phyloP scores from a whole-genome alignment of 92 coral and sea anemone genomes.

The Epizoanthus ramosus region DNA sequence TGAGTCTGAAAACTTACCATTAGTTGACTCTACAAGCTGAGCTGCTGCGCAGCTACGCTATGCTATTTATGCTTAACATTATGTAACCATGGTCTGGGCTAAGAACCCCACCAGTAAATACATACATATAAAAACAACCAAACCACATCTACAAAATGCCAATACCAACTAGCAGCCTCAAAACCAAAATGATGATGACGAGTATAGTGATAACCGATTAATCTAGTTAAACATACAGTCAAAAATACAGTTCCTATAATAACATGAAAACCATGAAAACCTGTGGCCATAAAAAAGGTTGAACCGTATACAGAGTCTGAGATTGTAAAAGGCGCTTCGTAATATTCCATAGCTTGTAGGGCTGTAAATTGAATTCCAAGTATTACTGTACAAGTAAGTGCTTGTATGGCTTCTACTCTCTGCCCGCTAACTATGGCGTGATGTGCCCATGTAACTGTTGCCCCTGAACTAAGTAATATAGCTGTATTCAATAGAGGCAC shows the following conservation, averaged over 20 bases:
- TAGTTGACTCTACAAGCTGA: too few species aligned
- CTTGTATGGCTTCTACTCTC: conserved; percentile 70
- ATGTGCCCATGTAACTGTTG: conserved; percentile 81
- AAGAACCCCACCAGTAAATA: too few species aligned
- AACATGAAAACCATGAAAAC: conserved; percentile 85
- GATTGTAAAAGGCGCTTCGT: conserved; percentile 78
- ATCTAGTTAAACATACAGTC: conserved; percentile 64
- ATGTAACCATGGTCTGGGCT: too few species aligned
- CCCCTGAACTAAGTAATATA: conserved; percentile 78
- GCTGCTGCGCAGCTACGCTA: too few species aligned
- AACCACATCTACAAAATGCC: conserved; percentile 87
- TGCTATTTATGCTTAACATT: too few species aligned
- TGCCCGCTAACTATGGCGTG: conserved; percentile 72
- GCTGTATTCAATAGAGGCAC: conserved; percentile 83
- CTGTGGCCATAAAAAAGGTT: conserved; percentile 82
- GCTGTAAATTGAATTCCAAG: conserved; percentile 65
- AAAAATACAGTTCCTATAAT: conserved; percentile 74
- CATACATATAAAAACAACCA: conserved; percentile 71
- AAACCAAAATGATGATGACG: conserved; percentile 68
- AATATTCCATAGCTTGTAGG: conserved; percentile 78
- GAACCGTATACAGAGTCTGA: conserved; percentile 80
- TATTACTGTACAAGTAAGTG: conserved; percentile 64
- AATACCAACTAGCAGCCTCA: conserved; percentile 82
- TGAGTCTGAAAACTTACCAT: too few species aligned
- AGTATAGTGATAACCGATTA: conserved; percentile 58